phyloP scores from a whole-genome alignment of 2,797 vertebrate species.

The Peromyscus attwateri region DNA sequence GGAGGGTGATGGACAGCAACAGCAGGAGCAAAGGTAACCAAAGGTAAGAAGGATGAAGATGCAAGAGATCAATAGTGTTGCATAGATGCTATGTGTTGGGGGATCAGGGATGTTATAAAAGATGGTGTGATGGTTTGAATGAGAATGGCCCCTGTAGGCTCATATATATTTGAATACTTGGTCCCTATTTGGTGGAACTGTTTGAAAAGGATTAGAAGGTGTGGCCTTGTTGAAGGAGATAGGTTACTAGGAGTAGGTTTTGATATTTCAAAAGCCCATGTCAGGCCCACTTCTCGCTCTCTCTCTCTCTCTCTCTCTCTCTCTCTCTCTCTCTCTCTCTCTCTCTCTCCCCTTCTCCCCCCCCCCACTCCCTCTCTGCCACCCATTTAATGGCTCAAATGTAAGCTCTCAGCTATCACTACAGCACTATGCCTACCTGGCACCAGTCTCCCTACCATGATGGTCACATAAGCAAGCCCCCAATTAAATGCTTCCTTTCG shows the following conservation, averaged over 20 bases:
- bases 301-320: too few relatives aligned
- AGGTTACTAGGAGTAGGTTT: neutral
- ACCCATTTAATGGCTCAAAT: neutral
- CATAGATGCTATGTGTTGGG: neutral
- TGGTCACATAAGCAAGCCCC: neutral
- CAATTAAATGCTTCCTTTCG: neutral
- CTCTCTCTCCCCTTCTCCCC: neutral
- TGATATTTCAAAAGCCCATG: neutral
- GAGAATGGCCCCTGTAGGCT: neutral
- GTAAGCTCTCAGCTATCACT: neutral
- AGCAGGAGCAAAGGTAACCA: neutral
- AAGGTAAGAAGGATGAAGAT: neutral
- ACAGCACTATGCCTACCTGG: neutral
- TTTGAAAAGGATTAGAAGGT: neutral
- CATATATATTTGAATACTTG: neutral
- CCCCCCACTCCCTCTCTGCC: neutral
- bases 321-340: too few relatives aligned
- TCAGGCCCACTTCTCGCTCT: neutral
- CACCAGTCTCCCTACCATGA: neutral
- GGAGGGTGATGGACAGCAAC: neutral
- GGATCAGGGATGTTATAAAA: neutral
- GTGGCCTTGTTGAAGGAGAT: neutral
- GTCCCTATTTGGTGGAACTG: neutral
- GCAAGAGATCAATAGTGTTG: neutral
- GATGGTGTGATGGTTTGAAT: neutral